A percentile compares a stretch with the other conserved stretches of the same genome.
Evolutionary conservation across 2,797 vertebrate genomes (phyloP).

Genomic region (Streptopelia turtur): DNA sequence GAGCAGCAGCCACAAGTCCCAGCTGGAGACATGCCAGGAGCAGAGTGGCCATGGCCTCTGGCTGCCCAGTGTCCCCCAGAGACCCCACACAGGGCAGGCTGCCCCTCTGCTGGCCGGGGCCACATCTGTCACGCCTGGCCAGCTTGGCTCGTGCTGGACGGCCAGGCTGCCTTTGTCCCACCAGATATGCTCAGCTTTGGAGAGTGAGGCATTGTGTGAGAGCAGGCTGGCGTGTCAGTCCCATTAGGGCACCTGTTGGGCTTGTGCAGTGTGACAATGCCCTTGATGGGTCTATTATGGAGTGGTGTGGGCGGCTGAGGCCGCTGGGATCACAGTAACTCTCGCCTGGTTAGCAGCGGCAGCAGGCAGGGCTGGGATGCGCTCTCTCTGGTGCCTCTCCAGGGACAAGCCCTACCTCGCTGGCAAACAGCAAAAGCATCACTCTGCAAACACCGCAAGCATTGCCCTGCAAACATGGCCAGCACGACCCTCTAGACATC

Average conservation of each 20-base stretch:
- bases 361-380: neutral
- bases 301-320: neutral
- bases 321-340: neutral
- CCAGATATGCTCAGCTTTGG: neutral
- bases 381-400: neutral
- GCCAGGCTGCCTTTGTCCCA: neutral
- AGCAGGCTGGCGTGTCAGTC: fast-evolving
- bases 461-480: fast-evolving
- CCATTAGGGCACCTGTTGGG: neutral
- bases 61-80: neutral
- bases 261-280: neutral
- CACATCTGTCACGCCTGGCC: neutral
- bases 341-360: neutral
- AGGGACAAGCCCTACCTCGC: neutral
- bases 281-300: slow-evolving; percentile 34
- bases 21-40: neutral
- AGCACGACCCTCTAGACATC: neutral
- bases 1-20: neutral
- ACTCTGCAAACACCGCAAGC: neutral
- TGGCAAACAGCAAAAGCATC: neutral
- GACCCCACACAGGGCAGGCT: fast-evolving
- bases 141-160: neutral
- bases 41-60: fast-evolving
- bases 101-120: fast-evolving
- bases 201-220: neutral